Evolutionary conservation across 2,113 vertebrate genomes (phyloP).

Genomic region (Oryzias woworae): DNA sequence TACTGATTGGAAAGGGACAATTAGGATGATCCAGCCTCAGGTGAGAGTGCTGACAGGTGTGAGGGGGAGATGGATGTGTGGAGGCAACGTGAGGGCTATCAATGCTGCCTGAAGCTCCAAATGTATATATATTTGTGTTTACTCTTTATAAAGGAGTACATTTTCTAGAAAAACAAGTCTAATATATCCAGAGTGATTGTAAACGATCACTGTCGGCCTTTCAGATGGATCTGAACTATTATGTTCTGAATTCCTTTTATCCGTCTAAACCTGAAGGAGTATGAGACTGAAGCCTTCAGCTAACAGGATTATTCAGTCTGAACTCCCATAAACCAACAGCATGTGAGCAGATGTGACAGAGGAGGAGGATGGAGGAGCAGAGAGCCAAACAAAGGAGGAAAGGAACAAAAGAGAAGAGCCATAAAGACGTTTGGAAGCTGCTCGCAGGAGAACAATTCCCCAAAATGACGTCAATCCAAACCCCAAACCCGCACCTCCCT

Average conservation of each 20-base stretch:
- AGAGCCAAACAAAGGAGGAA: not conserved
- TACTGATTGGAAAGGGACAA: too few relatives aligned
- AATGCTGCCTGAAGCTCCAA: too few relatives aligned
- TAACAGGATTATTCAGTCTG: not conserved
- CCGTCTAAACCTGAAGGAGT: rapidly evolving
- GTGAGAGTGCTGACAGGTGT: too few relatives aligned
- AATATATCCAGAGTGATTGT: too few relatives aligned
- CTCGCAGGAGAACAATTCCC: constrained; percentile 13
- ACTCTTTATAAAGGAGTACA: too few relatives aligned
- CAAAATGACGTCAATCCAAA: constrained; percentile 58
- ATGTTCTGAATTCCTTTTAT: not conserved
- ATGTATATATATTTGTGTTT: too few relatives aligned
- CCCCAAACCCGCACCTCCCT: constrained; percentile 23
- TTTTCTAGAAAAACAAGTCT: too few relatives aligned
- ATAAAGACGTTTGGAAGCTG: constrained; percentile 4
- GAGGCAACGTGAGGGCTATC: too few relatives aligned
- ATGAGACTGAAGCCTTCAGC: not conserved
- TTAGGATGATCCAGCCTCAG: too few relatives aligned
- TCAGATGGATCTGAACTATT: too few relatives aligned
- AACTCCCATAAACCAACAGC: not conserved
- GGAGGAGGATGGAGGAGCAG: not conserved
- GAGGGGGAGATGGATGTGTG: too few relatives aligned
- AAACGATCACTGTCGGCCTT: too few relatives aligned
- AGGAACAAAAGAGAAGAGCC: not conserved
- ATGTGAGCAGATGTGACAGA: not conserved